A percentile compares a stretch with the other conserved stretches of the same genome.
Conservation (phyloP, 2,888 invertebrate genomes). For the Campaea margaritaria region DNA sequence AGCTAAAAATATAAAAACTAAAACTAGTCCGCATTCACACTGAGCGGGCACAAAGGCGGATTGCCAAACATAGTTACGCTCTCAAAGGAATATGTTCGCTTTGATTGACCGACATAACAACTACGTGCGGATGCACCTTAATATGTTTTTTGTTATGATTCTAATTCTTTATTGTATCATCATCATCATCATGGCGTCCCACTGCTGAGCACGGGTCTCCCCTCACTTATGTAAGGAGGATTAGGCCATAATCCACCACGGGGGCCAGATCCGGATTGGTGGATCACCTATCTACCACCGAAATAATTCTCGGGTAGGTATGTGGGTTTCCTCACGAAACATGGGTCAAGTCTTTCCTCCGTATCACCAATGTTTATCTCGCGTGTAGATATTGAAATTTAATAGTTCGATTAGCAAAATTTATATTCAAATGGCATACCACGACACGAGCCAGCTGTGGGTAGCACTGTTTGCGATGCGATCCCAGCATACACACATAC, state of each 20-base stretch:
- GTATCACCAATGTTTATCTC: neutral
- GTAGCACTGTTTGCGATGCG: too few relatives aligned
- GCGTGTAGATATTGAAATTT: slow-evolving; percentile 4
- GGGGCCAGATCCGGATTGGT: too few relatives aligned
- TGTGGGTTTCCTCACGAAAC: too few relatives aligned
- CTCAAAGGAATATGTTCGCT: slow-evolving; percentile 18
- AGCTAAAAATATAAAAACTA: slow-evolving; percentile 1
- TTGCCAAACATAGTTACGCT: slow-evolving; percentile 18
- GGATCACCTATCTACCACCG: too few relatives aligned
- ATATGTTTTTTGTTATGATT: too few relatives aligned
- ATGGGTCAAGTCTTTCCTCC: neutral
- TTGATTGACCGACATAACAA: slow-evolving; percentile 20
- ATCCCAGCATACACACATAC: too few relatives aligned
- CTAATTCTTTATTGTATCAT: too few relatives aligned
- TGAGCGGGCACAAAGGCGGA: slow-evolving; percentile 12
- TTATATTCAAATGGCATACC: slow-evolving; percentile 1
- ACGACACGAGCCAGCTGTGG: neutral
- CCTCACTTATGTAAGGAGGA: too few relatives aligned
- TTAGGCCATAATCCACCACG: too few relatives aligned
- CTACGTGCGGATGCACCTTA: neutral
- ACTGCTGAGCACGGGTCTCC: too few relatives aligned
- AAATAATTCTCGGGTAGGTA: too few relatives aligned
- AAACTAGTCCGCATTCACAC: neutral
- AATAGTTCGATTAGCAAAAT: neutral
- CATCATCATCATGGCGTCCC: too few relatives aligned